Percentiles rank a stretch among this genome's conserved stretches.
Conservation (phyloP, 2,113 vertebrate species). For the Pedetes capensis region DNA sequence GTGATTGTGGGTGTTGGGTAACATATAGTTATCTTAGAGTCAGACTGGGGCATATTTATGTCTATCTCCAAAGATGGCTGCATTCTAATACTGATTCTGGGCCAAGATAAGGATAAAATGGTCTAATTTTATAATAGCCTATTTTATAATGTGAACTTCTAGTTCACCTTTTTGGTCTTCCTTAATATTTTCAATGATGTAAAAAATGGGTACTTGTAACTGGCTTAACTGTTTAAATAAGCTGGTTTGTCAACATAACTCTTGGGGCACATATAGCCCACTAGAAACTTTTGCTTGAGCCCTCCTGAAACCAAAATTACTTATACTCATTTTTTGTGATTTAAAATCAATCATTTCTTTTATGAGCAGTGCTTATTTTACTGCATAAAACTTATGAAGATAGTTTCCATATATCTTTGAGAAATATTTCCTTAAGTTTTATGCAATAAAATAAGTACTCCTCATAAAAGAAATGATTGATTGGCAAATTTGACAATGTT, state of each 20-base stretch:
- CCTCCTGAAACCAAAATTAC: neutral
- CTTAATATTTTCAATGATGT: neutral
- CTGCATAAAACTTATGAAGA: neutral
- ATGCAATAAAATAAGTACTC: neutral
- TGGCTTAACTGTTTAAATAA: neutral
- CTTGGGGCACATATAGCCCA: neutral
- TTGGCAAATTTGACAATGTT: neutral
- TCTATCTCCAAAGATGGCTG: neutral
- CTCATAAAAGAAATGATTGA: neutral
- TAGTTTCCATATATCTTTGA: no score
- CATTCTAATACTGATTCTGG: neutral
- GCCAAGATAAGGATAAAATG: neutral
- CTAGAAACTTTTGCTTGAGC: neutral
- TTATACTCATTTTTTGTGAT: neutral
- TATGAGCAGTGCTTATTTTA: neutral
- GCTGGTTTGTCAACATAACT: neutral
- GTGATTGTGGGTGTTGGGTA: accelerated
- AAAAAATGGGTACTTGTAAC: neutral
- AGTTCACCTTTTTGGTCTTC: neutral
- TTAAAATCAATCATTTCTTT: neutral
- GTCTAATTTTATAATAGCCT: neutral
- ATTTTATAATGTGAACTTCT: neutral
- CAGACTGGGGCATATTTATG: neutral
- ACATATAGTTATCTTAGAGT: neutral
- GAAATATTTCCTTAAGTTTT: no score